Conservation (phyloP, 2,888 invertebrate species). For the Calliopum simillimum region DNA sequence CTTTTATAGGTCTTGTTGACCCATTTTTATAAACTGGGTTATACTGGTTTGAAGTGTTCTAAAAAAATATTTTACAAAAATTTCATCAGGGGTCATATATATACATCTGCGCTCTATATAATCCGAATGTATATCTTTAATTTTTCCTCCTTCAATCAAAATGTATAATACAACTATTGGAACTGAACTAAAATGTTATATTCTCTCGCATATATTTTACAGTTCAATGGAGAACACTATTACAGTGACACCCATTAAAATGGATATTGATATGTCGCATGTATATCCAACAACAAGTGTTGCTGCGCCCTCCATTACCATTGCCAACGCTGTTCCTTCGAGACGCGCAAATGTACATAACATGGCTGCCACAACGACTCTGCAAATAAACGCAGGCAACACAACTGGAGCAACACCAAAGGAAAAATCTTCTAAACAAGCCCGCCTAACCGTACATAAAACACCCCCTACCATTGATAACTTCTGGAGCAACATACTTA, state of each 20-base stretch:
- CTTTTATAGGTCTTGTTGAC: no score
- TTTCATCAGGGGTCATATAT: no score
- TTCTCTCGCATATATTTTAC: not conserved
- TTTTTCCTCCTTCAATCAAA: no score
- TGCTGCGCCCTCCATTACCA: slow-evolving; percentile 11
- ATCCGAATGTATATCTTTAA: no score
- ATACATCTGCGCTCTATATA: no score
- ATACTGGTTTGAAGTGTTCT: no score
- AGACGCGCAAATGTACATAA: not conserved
- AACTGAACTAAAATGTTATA: no score
- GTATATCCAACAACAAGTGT: slow-evolving; percentile 33
- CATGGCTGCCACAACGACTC: not conserved
- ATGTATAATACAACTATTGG: no score
- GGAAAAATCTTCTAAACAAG: slow-evolving; percentile 51
- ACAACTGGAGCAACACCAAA: slow-evolving; percentile 47
- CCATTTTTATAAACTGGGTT: no score
- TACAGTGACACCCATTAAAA: slow-evolving; percentile 47
- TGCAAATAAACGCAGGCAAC: not conserved
- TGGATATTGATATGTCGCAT: slow-evolving; percentile 43
- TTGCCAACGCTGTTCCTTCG: slow-evolving; percentile 7
- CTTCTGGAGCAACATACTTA: slow-evolving; percentile 86
- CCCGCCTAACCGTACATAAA: slow-evolving; percentile 52
- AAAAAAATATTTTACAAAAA: no score
- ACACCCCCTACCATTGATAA: slow-evolving; percentile 73
- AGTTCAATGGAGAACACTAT: slow-evolving; percentile 44